Conservation (phyloP, 2,888 invertebrate genomes). For the Drosophila dives region DNA sequence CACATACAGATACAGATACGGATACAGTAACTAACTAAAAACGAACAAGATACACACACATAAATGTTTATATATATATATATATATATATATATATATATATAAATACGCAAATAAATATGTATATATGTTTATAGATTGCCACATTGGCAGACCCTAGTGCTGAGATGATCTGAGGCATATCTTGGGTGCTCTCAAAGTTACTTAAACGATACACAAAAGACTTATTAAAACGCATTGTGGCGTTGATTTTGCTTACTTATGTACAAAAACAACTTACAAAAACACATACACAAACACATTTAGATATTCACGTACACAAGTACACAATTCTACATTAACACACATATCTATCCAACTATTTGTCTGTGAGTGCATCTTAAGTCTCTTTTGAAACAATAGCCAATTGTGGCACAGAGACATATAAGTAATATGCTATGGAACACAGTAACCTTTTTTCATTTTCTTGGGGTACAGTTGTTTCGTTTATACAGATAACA, state of each 20-base stretch:
- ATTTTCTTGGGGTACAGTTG: constrained; percentile 21
- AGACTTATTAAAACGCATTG: constrained; percentile 77
- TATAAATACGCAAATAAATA: neutral
- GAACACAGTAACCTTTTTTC: constrained; percentile 12
- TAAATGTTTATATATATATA: neutral
- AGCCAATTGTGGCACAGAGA: constrained; percentile 52
- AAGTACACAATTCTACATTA: constrained; percentile 6
- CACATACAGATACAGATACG: neutral
- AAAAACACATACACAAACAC: constrained; percentile 25
- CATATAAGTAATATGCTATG: constrained; percentile 57
- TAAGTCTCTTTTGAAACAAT: constrained; percentile 47
- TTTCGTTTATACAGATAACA: neutral
- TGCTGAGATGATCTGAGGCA: constrained; percentile 26
- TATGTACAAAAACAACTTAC: constrained; percentile 54
- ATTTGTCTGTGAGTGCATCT: constrained; percentile 26
- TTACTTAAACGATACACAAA: constrained; percentile 74
- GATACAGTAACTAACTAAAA: constrained; percentile 5
- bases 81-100: neutral
- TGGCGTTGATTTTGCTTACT: constrained; percentile 72
- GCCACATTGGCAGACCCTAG: constrained; percentile 25
- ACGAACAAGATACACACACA: constrained; percentile 6
- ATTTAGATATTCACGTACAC: constrained; percentile 12
- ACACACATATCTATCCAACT: constrained; percentile 22
- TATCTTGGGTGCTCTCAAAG: constrained; percentile 54
- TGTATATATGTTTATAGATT: constrained; percentile 12